These are phyloP conservation scores for Sitta europaea DNA, from an alignment of 2,113 vertebrate genomes.

Conservation along the genomic window DNA sequence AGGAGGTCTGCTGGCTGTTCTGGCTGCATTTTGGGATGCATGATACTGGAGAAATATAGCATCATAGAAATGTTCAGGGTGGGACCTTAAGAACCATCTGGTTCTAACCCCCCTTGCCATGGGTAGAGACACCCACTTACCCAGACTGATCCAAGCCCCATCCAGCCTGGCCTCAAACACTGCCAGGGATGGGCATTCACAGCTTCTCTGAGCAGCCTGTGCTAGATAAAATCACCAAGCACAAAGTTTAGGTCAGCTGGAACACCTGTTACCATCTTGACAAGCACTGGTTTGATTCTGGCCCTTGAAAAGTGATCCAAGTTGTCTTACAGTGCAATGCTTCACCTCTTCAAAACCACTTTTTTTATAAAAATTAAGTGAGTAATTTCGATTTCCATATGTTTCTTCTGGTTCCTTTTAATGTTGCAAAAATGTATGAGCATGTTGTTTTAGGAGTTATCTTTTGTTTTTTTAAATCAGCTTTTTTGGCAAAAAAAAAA, in stretches of 20 bases:
- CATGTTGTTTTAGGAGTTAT: background rate
- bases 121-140: background rate
- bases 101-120: background rate
- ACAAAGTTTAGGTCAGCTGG: background rate
- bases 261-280: background rate
- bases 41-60: background rate
- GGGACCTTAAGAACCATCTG: background rate
- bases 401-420: background rate
- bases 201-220: background rate
- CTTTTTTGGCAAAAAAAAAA: accelerated
- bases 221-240: background rate
- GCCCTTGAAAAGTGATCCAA: background rate
- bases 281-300: background rate
- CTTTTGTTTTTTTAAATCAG: background rate
- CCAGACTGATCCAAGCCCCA: background rate
- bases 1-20: background rate
- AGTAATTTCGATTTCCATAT: background rate
- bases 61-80: background rate
- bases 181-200: background rate
- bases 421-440: background rate
- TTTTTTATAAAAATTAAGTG: background rate
- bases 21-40: background rate
- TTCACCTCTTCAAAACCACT: background rate
- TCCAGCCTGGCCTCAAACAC: background rate
- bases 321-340: background rate